phyloP scores from a whole-genome alignment of 2,888 invertebrate genomes.

The Helicoverpa assulta region DNA sequence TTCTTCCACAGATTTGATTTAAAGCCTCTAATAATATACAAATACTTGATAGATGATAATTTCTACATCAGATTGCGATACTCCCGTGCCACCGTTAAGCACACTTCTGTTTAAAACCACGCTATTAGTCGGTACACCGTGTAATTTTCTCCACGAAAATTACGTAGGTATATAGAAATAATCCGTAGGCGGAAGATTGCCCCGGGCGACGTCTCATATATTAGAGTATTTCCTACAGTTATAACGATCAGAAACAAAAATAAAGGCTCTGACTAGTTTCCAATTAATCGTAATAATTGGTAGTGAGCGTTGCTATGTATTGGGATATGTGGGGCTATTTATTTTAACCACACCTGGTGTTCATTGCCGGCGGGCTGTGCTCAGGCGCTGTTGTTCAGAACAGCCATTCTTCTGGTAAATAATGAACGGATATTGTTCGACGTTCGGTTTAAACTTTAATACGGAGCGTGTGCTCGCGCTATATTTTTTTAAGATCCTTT shows the following conservation, averaged over 20 bases:
- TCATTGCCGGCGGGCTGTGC: conserved; percentile 62
- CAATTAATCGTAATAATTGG: conserved; percentile 83
- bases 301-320: conserved; percentile 71
- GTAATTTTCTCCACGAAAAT: conserved; percentile 71
- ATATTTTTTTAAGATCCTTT: conserved; percentile 39
- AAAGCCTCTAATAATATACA: conserved; percentile 58
- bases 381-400: conserved; percentile 53
- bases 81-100: conserved; percentile 67
- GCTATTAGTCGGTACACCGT: conserved; percentile 67
- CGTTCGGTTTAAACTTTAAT: conserved; percentile 51
- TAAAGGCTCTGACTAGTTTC: conserved; percentile 73
- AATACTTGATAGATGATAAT: conserved; percentile 54
- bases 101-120: conserved; percentile 72
- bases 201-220: conserved; percentile 68
- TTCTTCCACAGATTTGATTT: conserved; percentile 51
- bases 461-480: conserved; percentile 27
- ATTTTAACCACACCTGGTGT: conserved; percentile 79
- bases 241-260: conserved; percentile 75
- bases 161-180: conserved; percentile 64
- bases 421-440: conserved; percentile 60
- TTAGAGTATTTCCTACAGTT: conserved; percentile 67
- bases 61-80: conserved; percentile 53
- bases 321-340: conserved; percentile 75
- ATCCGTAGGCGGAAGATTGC: conserved; percentile 60
- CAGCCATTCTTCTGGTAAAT: conserved; percentile 62